Evolutionary conservation across 2,797 vertebrate genomes (phyloP), one percentile per base, ranked within the genome.

Genomic region (Centroberyx gerrardi): DNA sequence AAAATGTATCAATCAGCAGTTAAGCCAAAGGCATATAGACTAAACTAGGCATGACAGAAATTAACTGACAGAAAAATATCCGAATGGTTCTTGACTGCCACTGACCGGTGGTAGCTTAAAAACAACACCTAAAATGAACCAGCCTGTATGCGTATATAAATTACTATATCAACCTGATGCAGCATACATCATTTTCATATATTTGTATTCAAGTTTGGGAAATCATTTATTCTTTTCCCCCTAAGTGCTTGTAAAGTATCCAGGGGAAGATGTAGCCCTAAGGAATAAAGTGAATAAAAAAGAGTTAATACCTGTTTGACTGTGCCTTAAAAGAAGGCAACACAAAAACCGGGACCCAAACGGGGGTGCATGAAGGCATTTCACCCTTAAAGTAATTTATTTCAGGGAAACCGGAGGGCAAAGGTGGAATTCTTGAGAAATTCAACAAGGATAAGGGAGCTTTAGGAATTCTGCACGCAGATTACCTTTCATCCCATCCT

Each of bases 351-450:
- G 49, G 36, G 9, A 68, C 40, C 62, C 56, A 49, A 71, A 76
- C 5, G 74, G 44, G 68, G 56, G 33, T 71, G 85, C 62, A 68
- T 72, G 70, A 65, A 88, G 85, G 83, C 85, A 89, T 86, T 87
- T 84, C 76, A 62, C 85, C 84, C 83, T 90, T 88, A 85, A 92
- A 90, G 89, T 91, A 84, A 89, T 93, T 94, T 94, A 93, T 92
- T 93, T 93, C 72, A 84, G 89, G 91, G 82, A 93, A 93, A 93
- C 87, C 76, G 77, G 81, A 88, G 90, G 90, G 87, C 90, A 93
- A 92, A 93, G 92, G 92, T 94, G 90, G 87, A 93, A 94, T 94
- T 93, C 92, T 93, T 90, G 90, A 92, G 91, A 93, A 94, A 93
- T 93, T 91, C 92, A 93, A 93, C 92, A 92, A 90, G 90, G 90